Percentiles rank a stretch among this genome's conserved stretches.
These are phyloP conservation scores for Julus scanicus DNA, from an alignment of 2,888 invertebrate species.

Conservation along the genomic window DNA sequence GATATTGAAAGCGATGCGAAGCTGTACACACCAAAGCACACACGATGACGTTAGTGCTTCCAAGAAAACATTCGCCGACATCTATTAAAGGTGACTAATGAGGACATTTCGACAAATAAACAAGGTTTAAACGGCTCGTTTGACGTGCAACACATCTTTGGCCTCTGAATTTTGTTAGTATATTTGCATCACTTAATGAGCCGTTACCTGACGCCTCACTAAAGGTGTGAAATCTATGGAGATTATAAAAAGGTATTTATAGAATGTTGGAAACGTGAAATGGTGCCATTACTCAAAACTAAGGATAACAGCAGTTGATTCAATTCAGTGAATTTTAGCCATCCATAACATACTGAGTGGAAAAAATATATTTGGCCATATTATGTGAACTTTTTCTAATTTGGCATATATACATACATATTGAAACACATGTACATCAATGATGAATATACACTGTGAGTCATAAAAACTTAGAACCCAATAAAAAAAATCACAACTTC, in stretches of 20 bases:
- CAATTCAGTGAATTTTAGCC: no score
- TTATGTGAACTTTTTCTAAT: no score
- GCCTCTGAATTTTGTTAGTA: neutral
- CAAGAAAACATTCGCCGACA: constrained; percentile 4
- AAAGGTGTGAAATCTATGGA: neutral
- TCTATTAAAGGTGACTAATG: constrained; percentile 26
- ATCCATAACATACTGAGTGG: no score
- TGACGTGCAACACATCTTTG: neutral
- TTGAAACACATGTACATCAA: no score
- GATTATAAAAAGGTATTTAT: neutral
- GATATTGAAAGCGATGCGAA: no score
- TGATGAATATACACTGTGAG: no score
- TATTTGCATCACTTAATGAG: neutral
- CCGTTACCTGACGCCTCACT: neutral
- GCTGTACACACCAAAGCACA: constrained; percentile 11
- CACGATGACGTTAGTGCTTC: neutral
- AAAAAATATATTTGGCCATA: no score
- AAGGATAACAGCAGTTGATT: neutral
- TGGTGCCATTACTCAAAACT: neutral
- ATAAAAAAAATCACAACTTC: no score
- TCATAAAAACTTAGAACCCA: no score
- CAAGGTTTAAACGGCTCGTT: constrained; percentile 6
- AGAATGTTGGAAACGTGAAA: neutral
- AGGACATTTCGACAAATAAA: constrained; percentile 17
- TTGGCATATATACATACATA: no score